Evolutionary conservation across 2,797 vertebrate species (phyloP).

Genomic region (Danio kyathit): DNA sequence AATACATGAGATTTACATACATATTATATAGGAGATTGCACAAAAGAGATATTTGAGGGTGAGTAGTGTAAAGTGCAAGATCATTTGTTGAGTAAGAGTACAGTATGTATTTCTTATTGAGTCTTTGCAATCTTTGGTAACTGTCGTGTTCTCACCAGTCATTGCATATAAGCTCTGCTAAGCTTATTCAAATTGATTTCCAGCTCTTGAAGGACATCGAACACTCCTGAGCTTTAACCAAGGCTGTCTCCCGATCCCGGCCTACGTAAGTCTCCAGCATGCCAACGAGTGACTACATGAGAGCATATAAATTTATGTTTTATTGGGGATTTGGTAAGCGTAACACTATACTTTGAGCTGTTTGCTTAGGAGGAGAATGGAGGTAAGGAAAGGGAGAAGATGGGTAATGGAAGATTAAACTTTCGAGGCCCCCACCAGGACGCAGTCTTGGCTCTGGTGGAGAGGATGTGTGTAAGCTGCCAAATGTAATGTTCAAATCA

Average conservation of each 20-base stretch:
- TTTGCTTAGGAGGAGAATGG: slow-evolving; percentile 58
- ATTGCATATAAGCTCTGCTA: slow-evolving; percentile 13
- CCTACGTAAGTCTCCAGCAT: slow-evolving; percentile 63
- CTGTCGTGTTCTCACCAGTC: background rate
- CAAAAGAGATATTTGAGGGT: too few relatives aligned
- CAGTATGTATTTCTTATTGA: too few relatives aligned
- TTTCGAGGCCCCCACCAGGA: slow-evolving; percentile 36
- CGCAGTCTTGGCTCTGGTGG: slow-evolving; percentile 49
- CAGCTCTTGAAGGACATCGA: slow-evolving; percentile 48
- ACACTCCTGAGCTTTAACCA: slow-evolving; percentile 63
- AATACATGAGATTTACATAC: too few relatives aligned
- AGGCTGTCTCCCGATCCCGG: slow-evolving; percentile 60
- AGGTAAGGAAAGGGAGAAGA: slow-evolving; percentile 54
- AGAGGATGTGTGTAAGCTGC: slow-evolving; percentile 18
- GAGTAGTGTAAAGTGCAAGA: too few relatives aligned
- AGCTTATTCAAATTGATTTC: slow-evolving; percentile 23
- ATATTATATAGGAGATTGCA: too few relatives aligned
- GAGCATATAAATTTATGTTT: slow-evolving; percentile 74
- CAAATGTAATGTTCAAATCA: slow-evolving; percentile 44
- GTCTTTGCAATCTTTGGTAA: background rate
- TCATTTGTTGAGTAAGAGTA: too few relatives aligned
- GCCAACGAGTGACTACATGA: slow-evolving; percentile 74
- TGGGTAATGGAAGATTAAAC: slow-evolving; percentile 61
- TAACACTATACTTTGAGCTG: slow-evolving; percentile 73
- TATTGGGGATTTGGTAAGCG: slow-evolving; percentile 68